These are phyloP conservation scores for Phataginus tricuspis DNA, from an alignment of 2,797 vertebrate species.

Conservation along the genomic window DNA sequence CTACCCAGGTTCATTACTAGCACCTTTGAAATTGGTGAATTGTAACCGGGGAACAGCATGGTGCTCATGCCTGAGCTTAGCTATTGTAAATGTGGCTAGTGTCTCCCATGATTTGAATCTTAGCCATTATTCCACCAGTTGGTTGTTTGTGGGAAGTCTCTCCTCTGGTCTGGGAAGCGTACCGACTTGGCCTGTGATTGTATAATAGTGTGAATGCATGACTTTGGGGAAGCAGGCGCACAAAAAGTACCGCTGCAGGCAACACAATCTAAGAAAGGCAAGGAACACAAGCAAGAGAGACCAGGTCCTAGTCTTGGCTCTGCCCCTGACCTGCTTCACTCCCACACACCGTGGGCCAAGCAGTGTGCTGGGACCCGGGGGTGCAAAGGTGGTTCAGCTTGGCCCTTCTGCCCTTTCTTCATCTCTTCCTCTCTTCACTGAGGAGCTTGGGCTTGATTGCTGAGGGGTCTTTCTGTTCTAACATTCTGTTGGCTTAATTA, in stretches of 20 bases:
- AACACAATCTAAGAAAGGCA: background rate
- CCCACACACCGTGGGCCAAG: background rate
- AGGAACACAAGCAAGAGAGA: background rate
- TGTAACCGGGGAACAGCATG: too few relatives aligned
- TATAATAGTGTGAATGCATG: accelerated
- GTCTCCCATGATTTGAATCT: background rate
- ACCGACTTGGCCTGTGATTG: background rate
- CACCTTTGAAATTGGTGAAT: background rate
- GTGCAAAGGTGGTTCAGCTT: accelerated
- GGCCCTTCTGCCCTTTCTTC: background rate
- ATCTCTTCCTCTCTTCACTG: background rate
- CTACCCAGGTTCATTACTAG: background rate
- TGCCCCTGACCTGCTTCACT: background rate
- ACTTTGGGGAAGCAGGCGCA: background rate
- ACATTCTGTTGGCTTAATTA: background rate
- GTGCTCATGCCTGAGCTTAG: background rate
- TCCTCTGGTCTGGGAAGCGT: background rate
- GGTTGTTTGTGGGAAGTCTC: background rate
- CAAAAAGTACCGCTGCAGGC: background rate
- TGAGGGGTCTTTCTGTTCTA: background rate
- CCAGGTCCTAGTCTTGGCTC: background rate
- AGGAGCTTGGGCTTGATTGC: background rate
- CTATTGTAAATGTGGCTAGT: background rate
- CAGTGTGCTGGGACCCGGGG: background rate
- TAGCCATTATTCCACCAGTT: background rate